Evolutionary conservation across 2,888 invertebrate species (phyloP), one percentile per base, ranked within the genome.

Genomic region (Drosophila antonietae): DNA sequence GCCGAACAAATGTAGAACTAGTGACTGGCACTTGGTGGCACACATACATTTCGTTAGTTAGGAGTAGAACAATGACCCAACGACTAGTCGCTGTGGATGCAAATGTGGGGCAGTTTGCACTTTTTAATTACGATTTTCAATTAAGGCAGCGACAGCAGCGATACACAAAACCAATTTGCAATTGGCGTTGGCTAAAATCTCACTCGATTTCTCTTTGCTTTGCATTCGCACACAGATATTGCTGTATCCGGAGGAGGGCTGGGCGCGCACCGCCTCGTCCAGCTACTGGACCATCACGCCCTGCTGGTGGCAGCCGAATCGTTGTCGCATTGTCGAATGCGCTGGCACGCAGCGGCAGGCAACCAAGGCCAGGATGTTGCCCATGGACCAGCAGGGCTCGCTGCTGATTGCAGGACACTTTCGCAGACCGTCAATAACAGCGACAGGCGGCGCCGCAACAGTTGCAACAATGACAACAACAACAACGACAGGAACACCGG

Each of bases 261-360:
- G 97, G 97, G 97, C 97, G 74, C 95, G 96, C 81, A 97, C 96
- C 85, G 97, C 97, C 43, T 95, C 96, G 59, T 96, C 96, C 59
- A 96, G 96, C 63, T 96, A 97, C 93, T 97, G 97, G 97, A 96
- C 96, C 63, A 94, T 97, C 90, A 96, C 96, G 92, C 96, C 96
- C 53, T 96, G 96, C 90, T 97, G 97, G 96, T 97, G 97, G 97
- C 96, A 96, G 81, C 94, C 95, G 63, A 96, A 95, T 87, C 94
- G 96, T 58, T 97, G 97, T 93, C 96, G 96, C 93, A 96, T 97
- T 80, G 96, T 97, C 67, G 97, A 97, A 93, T 96, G 97, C 64
- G 95, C 96, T 60, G 97, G 97, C 76, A 90, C 91, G 69, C 92
- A 92, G 70, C 88, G 92, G 47, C 90, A 90, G 71, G 95, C 95